These are phyloP conservation scores for Papilio aristodemus DNA, from an alignment of 1,140 invertebrate species.

Conservation along the genomic window DNA sequence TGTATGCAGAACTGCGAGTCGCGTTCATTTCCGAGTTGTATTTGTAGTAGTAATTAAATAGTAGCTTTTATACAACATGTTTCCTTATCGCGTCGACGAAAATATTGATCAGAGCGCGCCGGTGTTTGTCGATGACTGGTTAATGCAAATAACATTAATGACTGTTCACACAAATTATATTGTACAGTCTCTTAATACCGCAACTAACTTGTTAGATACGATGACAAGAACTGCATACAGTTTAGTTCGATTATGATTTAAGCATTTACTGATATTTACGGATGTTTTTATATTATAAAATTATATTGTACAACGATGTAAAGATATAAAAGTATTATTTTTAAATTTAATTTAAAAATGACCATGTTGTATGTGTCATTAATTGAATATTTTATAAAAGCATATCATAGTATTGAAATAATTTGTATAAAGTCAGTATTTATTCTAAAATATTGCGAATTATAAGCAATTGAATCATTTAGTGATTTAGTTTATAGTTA, in stretches of 20 bases:
- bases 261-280: background rate
- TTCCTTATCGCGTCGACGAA: conserved; percentile 10
- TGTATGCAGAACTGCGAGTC: background rate
- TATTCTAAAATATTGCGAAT: background rate
- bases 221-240: background rate
- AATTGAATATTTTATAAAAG: no score
- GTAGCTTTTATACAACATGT: conserved; percentile 5
- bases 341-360: no score
- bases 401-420: no score
- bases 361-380: no score
- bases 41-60: conserved; percentile 1
- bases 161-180: background rate
- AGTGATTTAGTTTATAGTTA: conserved; percentile 74
- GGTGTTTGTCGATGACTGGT: background rate
- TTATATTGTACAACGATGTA: no score
- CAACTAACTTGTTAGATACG: background rate
- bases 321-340: no score
- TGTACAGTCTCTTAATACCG: background rate
- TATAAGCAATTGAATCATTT: conserved; percentile 11
- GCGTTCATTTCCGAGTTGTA: conserved; percentile 3
- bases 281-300: no score
- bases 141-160: conserved; percentile 1
- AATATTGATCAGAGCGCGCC: conserved; percentile 7
- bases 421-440: no score
- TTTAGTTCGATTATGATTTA: background rate